Base-by-base conservation (phyloP, 2,888 invertebrate genomes). In the Perizoma flavofasciatum region DNA sequence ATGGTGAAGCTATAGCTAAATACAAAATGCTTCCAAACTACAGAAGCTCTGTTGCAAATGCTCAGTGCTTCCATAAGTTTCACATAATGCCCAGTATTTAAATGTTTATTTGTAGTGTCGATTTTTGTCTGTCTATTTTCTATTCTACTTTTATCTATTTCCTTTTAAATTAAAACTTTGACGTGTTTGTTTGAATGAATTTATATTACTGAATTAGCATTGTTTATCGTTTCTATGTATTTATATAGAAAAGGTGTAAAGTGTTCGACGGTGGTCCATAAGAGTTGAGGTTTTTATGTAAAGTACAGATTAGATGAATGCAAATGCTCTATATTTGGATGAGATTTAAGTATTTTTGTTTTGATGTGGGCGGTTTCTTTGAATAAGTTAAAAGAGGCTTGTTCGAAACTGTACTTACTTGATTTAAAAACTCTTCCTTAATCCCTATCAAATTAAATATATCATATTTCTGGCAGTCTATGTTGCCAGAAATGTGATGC, bases 141-240 rank as follows among this genome's bases (percentile, higher is more conserved):
- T 56, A 55, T 51, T 57, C 54, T 50, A 47, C 46, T 37, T 50
- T 56, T 59, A 55, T 57, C 54, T 50, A 50, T 54, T 54, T 57
- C 57, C 61, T 57, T 56, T 49, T 22, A 47, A 47, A 57, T 57
- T 59, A 71, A 73, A 69, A 71, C 77, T 72, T 74, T 73, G 67
- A 73, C 72, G 70, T 70, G 71, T 77, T 75, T 70, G 75, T 80
- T 66, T 73, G 77, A 80, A 77, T 84, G 85, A 86, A 85, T 88
- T 87, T 86, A 86, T 81, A 87, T 86, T 75, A 79, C 76, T 78
- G 78, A 81, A 86, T 86, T 86, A 85, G 77, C 83, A 81, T 86
- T 83, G 83, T 80, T 83, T 85, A 85, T 78, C 73, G 32, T 33
- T 67, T 70, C 70, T 68, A 66, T 68, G 60, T 70, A 69, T 70